Evolutionary conservation across 1,140 invertebrate genomes (phyloP), one percentile per base, ranked within the genome.

Genomic region (Streblospio benedicti): DNA sequence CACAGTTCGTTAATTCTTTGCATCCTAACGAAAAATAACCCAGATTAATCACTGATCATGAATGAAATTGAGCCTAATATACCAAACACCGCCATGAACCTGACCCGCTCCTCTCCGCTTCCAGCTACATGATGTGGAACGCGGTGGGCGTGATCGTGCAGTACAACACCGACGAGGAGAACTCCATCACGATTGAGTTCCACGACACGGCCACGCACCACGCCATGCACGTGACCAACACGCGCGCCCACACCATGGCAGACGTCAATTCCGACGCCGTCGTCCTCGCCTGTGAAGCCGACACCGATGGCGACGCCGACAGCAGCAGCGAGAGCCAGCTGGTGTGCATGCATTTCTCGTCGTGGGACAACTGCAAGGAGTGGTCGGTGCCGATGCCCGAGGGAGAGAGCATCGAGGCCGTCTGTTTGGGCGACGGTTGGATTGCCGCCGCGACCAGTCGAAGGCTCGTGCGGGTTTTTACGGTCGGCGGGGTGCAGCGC

Each of bases 161-260:
- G 65, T 78, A 76, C 61, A 71, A 67, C 35, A 71, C 65, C 14
- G 75, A 78, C 9, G 76, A 76, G 25, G 75, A 83, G 68, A 79
- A 77, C 61, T 87, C 85, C 20, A 93, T 98, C 59, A 91, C 96
- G 75, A 87, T 97, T 9, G 91, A 96, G 72, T 98, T 97, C 78
- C 92, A 97, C 69, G 91, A 97, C 79, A 83, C 86, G 0, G 82
- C 85, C n/a, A 77, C 89, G 35, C 91, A 97, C 79, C 91, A 94
- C 76, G 84, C 88, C 4, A 85, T 97, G 69, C 88, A 94, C 74
- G 82, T 97, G 28, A 85, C 84, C 65, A 97, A 96, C 79, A 85
- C 86, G 69, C 55, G 63, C 25, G 76, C 77, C 45, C 86, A 89
- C 71, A 87, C 85, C 14, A 85, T 97, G 81, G 93, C 90, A 27